Base-by-base conservation (phyloP, 37 sponge, comb jelly and placozoan species). In the Chondrilla cf. caribensis region DNA sequence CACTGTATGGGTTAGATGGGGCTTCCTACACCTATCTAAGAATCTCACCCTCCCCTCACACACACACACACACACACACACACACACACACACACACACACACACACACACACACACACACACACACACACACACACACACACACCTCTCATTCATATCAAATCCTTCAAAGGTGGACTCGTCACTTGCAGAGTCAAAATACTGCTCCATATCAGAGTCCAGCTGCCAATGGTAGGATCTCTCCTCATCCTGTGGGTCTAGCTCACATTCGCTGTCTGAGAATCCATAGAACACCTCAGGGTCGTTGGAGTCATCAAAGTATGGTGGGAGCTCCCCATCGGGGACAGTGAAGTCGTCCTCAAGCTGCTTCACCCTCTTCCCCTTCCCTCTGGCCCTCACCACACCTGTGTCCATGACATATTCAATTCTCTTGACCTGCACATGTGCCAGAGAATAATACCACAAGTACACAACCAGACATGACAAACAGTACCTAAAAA, bases 231-330 rank as follows among this genome's bases (percentile, higher is more conserved):
- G 35, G 35, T 33, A 28, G 31, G 17, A 17, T 6, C 29, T 33
- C 68, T 26, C 68, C 32, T 33, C 2, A 4, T 33, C 32, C 17
- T 2, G 14, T 33, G 14, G 32, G 35, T 22, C 64, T 7, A 67
- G 68, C 68, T 29, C 68, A 26, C 68, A 67, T 33, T 67, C 68
- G 35, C 35, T 33, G 7, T 67, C 68, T 67, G 68, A 67, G 68
- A 67, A 67, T 2, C 68, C 68, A 67, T 67, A 67, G 35, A 67
- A 67, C 68, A 67, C 68, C 2, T 67, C 68, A 29, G 68, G 68
- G 33, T 67, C 68, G 4, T 67, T 67, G 68, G 35, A 33, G 68
- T 67, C 68, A 26, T 67, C 68, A 67, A 67, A 67, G 68, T 6
- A 67, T 6, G 31, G 17, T 1, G 68, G 68, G 1, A 67, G 68